Percentiles rank a stretch among this genome's conserved stretches.
Conservation (phyloP, 2,797 vertebrate genomes). For the Acanthurus tractus region DNA sequence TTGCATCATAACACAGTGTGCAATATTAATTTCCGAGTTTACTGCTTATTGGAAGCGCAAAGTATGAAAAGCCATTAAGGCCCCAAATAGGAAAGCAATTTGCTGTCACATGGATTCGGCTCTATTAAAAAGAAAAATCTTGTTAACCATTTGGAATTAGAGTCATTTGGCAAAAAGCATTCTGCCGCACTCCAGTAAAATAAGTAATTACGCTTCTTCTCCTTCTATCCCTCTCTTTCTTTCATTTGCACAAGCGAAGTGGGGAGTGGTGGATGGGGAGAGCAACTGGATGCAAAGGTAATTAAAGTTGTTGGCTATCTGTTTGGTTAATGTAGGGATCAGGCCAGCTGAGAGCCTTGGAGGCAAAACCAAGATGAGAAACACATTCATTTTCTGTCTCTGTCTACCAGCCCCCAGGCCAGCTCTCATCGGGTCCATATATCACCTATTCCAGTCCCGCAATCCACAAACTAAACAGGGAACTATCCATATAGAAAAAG, state of each 20-base stretch:
- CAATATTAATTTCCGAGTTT: constrained; percentile 91
- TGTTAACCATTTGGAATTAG: constrained; percentile 92
- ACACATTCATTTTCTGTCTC: constrained; percentile 75
- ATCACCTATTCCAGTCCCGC: constrained; percentile 67
- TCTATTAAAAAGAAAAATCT: constrained; percentile 91
- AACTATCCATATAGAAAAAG: constrained; percentile 70
- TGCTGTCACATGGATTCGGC: constrained; percentile 87
- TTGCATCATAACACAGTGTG: constrained; percentile 90
- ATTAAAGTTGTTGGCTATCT: constrained; percentile 89
- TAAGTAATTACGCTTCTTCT: constrained; percentile 88
- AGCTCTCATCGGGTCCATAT: constrained; percentile 71
- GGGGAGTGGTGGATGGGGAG: constrained; percentile 81
- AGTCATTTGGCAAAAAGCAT: constrained; percentile 90
- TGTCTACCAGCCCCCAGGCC: constrained; percentile 70
- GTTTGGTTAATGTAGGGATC: constrained; percentile 85
- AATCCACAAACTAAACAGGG: constrained; percentile 65
- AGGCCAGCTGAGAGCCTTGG: constrained; percentile 75
- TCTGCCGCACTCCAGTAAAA: constrained; percentile 88
- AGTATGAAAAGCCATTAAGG: constrained; percentile 90
- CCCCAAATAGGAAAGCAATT: constrained; percentile 90
- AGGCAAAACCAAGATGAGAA: constrained; percentile 78
- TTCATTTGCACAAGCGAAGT: constrained; percentile 80
- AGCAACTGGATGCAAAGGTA: constrained; percentile 87
- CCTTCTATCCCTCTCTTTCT: constrained; percentile 77
- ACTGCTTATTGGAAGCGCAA: constrained; percentile 91